Evolutionary conservation across 2,113 vertebrate species (phyloP), one percentile per base, ranked within the genome.

Genomic region (Chrysemys picta): DNA sequence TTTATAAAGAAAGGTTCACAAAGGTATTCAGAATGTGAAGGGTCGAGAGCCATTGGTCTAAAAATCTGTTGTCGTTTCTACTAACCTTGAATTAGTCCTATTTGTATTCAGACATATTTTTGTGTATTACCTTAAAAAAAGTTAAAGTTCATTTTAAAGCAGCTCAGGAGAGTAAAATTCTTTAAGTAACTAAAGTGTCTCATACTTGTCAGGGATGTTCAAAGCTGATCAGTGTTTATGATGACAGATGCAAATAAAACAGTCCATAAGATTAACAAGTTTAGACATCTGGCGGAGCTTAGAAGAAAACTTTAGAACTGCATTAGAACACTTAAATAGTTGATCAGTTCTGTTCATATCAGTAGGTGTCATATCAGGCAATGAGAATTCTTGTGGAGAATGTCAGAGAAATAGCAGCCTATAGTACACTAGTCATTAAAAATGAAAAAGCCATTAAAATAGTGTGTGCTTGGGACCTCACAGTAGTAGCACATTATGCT

Each of bases 271-370:
- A 92, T 93, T 94, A 81, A 80, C 85, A 86, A 83, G 16, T 45
- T 92, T 87, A 85, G 90, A 88, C 42, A 95, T 89, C 86, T 94
- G 91, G 69, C 42, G 4, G 82, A 62, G 47, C 52, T 78, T 59
- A 2, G 2, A 94, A 91, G 91, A 84, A 84, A 93, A 52, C 42
- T 88, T 96, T 84, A 91, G 87, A 95, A 82, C 78, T 94, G 35
- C 81, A 24, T 92, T 87, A 72, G 56, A 59, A 79, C 16, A 8
- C 42, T 62, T 62, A 5, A 88, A 76, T 22, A 84, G 76, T 4
- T 88, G 80, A 79, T 42, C 79, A 93, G 91, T 84, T 75, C 50
- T 85, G 45, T 78, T 87, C 45, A 42, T 57, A 94, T 10, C n/a
- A 27, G 19, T 79, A 80, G 27, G 19, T 80, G 17, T 38, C 45